phyloP scores from a whole-genome alignment of 2,888 invertebrate species.

The Ptychoptera albimana region DNA sequence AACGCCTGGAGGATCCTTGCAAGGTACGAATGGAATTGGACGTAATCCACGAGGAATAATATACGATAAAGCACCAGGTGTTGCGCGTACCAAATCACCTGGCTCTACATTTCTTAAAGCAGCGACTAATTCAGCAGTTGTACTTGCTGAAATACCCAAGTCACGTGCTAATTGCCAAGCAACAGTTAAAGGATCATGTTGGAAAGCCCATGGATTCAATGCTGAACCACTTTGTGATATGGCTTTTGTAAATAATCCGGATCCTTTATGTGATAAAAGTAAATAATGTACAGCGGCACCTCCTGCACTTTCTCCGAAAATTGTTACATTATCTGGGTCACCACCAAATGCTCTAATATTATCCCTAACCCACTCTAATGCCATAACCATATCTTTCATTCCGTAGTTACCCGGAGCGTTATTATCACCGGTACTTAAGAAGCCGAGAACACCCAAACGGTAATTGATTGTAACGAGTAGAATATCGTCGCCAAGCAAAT shows the following conservation, averaged over 20 bases:
- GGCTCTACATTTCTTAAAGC: constrained; percentile 2
- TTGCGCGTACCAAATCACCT: constrained; percentile 1
- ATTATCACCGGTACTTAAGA: constrained; percentile 51
- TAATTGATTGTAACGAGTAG: constrained; percentile 10
- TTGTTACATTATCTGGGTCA: constrained; percentile 45
- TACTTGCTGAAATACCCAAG: constrained; percentile 41
- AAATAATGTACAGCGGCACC: constrained; percentile 9
- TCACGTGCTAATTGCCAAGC: constrained; percentile 38
- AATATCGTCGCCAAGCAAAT: constrained; percentile 7
- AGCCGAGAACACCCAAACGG: constrained; percentile 34
- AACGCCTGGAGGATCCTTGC: constrained; percentile 5
- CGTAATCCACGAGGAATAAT: constrained; percentile 7
- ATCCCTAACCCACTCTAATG: constrained; percentile 46
- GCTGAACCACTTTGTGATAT: constrained; percentile 51
- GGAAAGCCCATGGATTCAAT: constrained; percentile 39
- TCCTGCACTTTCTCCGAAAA: constrained; percentile 32
- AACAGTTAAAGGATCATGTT: constrained; percentile 39
- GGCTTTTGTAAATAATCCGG: constrained; percentile 42
- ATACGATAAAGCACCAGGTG: not conserved
- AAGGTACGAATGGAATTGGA: constrained; percentile 8
- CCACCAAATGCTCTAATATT: constrained; percentile 54
- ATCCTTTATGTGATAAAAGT: constrained; percentile 8
- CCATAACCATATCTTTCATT: constrained; percentile 50
- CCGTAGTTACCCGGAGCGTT: constrained; percentile 52
- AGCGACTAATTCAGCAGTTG: constrained; percentile 15